Evolutionary conservation across 2,113 vertebrate genomes (phyloP).

Genomic region (Saimiri boliviensis): DNA sequence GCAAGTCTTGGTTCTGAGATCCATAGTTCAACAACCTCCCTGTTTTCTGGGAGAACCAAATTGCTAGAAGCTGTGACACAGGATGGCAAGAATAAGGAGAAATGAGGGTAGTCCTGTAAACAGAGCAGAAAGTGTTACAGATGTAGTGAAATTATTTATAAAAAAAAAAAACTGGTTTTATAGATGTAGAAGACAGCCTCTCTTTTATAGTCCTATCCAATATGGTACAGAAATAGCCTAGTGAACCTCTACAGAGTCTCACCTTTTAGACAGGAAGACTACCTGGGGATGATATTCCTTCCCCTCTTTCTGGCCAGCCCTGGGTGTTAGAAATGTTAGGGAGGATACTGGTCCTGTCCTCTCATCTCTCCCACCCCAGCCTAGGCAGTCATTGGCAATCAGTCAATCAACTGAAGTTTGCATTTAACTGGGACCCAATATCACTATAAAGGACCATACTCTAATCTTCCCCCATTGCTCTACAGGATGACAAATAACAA

Average conservation of each 20-base stretch:
- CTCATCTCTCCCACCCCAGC: background rate
- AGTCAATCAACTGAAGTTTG: background rate
- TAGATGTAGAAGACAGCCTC: background rate
- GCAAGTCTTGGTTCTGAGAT: background rate
- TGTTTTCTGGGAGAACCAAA: background rate
- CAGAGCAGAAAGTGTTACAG: background rate
- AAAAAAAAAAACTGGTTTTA: background rate
- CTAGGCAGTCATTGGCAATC: background rate
- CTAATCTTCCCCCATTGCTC: background rate
- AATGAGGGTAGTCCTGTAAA: background rate
- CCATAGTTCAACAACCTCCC: background rate
- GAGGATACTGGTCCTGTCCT: background rate
- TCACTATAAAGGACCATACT: background rate
- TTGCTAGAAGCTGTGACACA: background rate
- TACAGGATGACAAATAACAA: background rate
- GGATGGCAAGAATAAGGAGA: background rate
- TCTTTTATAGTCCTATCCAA: background rate
- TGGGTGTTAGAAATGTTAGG: background rate
- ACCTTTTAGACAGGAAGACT: background rate
- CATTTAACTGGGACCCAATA: background rate
- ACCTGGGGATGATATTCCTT: fast-evolving
- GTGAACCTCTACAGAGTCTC: background rate
- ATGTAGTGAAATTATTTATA: background rate
- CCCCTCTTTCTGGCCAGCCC: background rate
- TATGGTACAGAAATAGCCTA: background rate